Percentiles rank a stretch among this genome's conserved stretches.
Evolutionary conservation across 2,797 vertebrate species (phyloP).

Genomic region (Sebastes itinus): DNA sequence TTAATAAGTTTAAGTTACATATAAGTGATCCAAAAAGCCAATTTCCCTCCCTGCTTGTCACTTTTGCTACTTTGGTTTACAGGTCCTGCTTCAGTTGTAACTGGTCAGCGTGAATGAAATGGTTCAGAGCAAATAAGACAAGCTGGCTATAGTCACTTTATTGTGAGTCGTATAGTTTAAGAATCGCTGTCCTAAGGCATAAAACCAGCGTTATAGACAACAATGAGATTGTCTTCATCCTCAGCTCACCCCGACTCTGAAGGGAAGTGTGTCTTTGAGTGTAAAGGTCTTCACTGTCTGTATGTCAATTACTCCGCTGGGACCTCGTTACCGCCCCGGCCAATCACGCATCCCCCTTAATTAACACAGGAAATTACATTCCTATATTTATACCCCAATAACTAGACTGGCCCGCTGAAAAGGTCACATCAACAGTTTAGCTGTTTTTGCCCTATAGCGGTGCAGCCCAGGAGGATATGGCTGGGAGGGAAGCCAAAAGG

Average conservation of each 20-base stretch:
- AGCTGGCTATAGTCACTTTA: constrained; percentile 17
- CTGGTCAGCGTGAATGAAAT: constrained; percentile 23
- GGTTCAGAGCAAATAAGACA: constrained; percentile 27
- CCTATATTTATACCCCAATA: constrained; percentile 72
- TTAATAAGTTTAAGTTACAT: background rate
- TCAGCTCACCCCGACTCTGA: constrained; percentile 3
- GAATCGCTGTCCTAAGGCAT: constrained; percentile 16
- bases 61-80: constrained; percentile 52
- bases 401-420: constrained; percentile 61
- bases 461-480: constrained; percentile 39
- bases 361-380: constrained; percentile 73
- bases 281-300: constrained; percentile 57
- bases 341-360: constrained; percentile 67
- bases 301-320: constrained; percentile 63
- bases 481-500: constrained; percentile 43
- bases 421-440: constrained; percentile 76
- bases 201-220: constrained; percentile 8
- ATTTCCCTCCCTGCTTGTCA: constrained; percentile 27
- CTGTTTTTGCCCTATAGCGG: constrained; percentile 44
- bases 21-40: background rate
- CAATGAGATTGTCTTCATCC: constrained; percentile 14
- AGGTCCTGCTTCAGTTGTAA: constrained; percentile 33
- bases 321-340: constrained; percentile 61
- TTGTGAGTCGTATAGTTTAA: constrained; percentile 4
- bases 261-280: constrained; percentile 11